Evolutionary conservation across 1,140 invertebrate genomes (phyloP), one percentile per base, ranked within the genome.

Genomic region (Varroa destructor): DNA sequence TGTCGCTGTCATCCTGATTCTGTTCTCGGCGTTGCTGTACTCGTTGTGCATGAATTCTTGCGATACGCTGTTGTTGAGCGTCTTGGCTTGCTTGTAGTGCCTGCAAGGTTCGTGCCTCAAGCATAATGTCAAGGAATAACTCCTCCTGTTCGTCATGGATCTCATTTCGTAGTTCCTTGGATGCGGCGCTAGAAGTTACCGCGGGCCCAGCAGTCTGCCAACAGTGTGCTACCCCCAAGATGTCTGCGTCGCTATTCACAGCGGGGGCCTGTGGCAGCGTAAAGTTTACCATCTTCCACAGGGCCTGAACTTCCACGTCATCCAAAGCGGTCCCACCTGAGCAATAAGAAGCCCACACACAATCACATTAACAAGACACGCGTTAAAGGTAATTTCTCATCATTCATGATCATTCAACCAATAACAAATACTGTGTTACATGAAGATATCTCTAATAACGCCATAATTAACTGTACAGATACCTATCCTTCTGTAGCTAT

Each of bases 271-370:
- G 61, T 43, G 61, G 61, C 5, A 67, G 40, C 46, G 40, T 46
- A 46, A 67, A 67, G 40, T 67, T 46, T 12, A 67, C 14, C 37
- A 67, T 67, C 40, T 67, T 67, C 61, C 61, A 67, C 61, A 67
- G 36, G 12, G 61, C 40, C 36, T 46, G 10, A 14, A 67, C 61
- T 14, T 58, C 57, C 6, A 36, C 61, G 61, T 67, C 5, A 51
- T 51, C 46, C 46, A 51, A 51, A 8, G 46, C 46, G 46, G 46
- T 51, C 46, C 46, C 46, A 51, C 46, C 46, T 51, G 8, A 3
- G 8, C 46, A 8, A 51, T 5, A 51, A 51, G 8, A 51, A 3
- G 8, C 8, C 46, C 46, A 51, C 8, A 51, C 46, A 51, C 46
- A 51, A 5, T 5, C 3, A 51, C 3, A 5, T 8, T 8, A 51